Evolutionary conservation across 2,113 vertebrate genomes (phyloP).

Genomic region (Gymnogyps californianus): DNA sequence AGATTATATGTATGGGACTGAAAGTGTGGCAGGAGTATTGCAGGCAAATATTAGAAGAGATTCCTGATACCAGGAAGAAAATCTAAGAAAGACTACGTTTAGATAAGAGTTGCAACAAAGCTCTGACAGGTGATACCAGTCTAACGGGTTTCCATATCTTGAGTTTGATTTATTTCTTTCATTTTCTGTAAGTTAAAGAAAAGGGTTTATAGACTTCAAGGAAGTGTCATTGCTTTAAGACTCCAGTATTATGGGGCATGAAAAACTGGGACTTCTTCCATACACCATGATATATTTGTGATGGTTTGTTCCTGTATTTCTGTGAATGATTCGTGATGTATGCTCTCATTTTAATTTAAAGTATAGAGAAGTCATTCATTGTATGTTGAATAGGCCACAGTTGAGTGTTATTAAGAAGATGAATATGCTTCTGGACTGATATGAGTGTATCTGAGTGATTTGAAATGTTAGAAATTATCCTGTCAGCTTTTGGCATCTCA

Average conservation of each 20-base stretch:
- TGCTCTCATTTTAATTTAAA: slow-evolving; percentile 36
- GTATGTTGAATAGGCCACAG: neutral
- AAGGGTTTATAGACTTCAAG: neutral
- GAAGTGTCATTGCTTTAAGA: neutral
- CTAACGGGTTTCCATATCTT: neutral
- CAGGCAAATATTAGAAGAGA: neutral
- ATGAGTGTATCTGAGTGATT: neutral
- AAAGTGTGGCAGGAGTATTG: neutral
- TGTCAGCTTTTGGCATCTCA: neutral
- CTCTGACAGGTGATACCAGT: neutral
- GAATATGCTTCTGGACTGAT: neutral
- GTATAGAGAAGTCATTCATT: neutral
- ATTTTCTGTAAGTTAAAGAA: neutral
- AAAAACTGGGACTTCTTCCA: neutral
- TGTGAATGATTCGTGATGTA: neutral
- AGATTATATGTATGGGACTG: neutral
- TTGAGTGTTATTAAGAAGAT: neutral
- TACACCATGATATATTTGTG: neutral
- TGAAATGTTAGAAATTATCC: neutral
- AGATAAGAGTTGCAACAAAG: neutral
- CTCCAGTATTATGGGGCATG: neutral
- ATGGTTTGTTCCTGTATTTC: slow-evolving; percentile 11
- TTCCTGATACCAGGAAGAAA: neutral
- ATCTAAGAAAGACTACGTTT: neutral
- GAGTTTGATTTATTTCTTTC: slow-evolving; percentile 21